These are phyloP conservation scores for Catharus fuscescens DNA, from an alignment of 2,113 vertebrate genomes.

Conservation along the genomic window DNA sequence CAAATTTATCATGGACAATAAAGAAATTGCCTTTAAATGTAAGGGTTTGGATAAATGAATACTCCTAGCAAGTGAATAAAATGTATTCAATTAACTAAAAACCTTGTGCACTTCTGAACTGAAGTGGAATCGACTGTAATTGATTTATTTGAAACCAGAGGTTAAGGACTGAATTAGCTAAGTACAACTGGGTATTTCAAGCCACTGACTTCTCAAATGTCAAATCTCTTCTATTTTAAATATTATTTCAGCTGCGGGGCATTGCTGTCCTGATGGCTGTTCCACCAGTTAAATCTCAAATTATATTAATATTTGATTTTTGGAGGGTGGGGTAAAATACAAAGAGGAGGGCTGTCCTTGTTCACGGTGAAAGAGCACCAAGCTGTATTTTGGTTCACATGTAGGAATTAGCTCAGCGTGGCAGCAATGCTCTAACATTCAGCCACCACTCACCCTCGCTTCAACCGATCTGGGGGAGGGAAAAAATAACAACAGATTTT, in stretches of 20 bases:
- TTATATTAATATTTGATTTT: conserved; percentile 87
- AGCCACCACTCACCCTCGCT: conserved; percentile 46
- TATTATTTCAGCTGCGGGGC: conserved; percentile 89
- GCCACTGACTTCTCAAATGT: conserved; percentile 93
- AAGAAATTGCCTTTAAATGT: conserved; percentile 74
- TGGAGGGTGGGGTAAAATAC: conserved; percentile 70
- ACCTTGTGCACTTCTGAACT: conserved; percentile 90
- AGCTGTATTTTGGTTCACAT: conserved; percentile 43
- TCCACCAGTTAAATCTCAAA: conserved; percentile 88
- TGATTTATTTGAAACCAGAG: conserved; percentile 93
- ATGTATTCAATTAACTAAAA: conserved; percentile 89
- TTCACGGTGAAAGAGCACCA: conserved; percentile 35
- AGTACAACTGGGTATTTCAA: conserved; percentile 94
- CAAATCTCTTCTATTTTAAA: conserved; percentile 87
- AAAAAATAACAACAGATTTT: not conserved
- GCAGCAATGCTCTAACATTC: not conserved
- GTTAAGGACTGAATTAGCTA: conserved; percentile 95
- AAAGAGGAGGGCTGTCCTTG: conserved; percentile 55
- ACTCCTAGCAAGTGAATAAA: conserved; percentile 84
- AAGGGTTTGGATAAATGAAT: conserved; percentile 83
- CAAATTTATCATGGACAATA: conserved; percentile 67
- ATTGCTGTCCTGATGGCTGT: conserved; percentile 82
- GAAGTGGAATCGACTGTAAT: conserved; percentile 92
- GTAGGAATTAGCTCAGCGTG: conserved; percentile 53
- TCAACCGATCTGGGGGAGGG: not conserved